These are phyloP conservation scores for Darevskia nairensis DNA, from an alignment of 2,797 vertebrate genomes.

Conservation along the genomic window DNA sequence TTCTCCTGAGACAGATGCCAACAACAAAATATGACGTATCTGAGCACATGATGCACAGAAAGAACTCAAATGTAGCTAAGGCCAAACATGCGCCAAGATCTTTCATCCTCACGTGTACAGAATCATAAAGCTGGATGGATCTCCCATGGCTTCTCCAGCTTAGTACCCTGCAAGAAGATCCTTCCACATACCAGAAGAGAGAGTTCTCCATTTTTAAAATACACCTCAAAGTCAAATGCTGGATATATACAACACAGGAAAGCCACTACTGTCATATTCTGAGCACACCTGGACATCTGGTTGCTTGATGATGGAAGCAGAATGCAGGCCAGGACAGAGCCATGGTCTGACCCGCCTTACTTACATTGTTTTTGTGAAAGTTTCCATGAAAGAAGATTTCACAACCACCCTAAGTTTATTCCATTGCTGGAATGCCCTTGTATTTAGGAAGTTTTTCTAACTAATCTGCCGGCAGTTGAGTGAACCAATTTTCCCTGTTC, in stretches of 20 bases:
- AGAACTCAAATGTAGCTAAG: constrained; percentile 10
- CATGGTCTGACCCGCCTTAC: background rate
- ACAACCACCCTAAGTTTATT: background rate
- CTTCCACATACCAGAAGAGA: background rate
- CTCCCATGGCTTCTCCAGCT: background rate
- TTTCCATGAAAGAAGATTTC: background rate
- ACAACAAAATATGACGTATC: background rate
- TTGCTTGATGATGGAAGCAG: background rate
- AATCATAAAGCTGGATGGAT: background rate
- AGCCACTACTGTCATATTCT: background rate
- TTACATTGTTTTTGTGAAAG: constrained; percentile 6
- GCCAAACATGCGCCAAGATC: background rate
- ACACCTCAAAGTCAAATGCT: background rate
- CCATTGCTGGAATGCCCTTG: background rate
- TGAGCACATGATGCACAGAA: background rate
- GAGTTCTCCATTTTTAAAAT: background rate
- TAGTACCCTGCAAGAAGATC: background rate
- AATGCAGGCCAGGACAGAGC: background rate
- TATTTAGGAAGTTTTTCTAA: background rate
- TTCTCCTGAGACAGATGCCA: too few relatives aligned
- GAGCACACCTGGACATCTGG: background rate
- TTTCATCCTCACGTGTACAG: background rate
- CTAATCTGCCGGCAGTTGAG: background rate
- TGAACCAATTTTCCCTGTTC: too few relatives aligned
- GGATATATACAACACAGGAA: background rate